phyloP scores from a whole-genome alignment of 2,888 invertebrate species.

The Drosophila emarginata region DNA sequence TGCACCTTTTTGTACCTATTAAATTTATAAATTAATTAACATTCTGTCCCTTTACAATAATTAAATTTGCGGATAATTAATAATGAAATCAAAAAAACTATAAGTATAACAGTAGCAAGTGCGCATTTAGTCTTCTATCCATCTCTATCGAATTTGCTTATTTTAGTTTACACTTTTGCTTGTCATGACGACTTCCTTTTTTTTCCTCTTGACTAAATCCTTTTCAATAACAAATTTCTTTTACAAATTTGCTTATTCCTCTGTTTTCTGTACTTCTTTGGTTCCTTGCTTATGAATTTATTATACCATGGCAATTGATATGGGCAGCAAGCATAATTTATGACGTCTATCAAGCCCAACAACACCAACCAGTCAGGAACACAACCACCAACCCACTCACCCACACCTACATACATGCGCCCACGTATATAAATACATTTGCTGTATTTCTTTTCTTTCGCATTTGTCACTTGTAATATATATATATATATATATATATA shows the following conservation, averaged over 20 bases:
- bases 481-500: conserved; percentile 51
- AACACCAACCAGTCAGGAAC: conserved; percentile 31
- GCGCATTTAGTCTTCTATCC: too few species aligned
- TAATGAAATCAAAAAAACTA: too few species aligned
- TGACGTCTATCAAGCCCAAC: conserved; percentile 47
- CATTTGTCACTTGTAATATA: conserved; percentile 54
- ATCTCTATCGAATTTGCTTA: neutral
- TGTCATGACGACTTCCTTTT: neutral
- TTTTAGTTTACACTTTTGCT: neutral
- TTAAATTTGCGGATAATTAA: too few species aligned
- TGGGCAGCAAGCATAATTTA: conserved; percentile 60
- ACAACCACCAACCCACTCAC: neutral
- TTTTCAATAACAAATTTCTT: conserved; percentile 18
- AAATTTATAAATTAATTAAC: too few species aligned
- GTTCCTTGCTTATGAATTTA: conserved; percentile 58
- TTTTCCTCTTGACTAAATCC: neutral
- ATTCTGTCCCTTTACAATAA: too few species aligned
- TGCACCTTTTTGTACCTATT: too few species aligned
- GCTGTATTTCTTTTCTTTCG: conserved; percentile 26
- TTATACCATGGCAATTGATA: conserved; percentile 55
- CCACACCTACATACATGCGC: neutral
- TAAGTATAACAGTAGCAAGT: too few species aligned
- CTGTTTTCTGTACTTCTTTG: neutral
- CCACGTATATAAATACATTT: neutral
- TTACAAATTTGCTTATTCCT: conserved; percentile 23